Evolutionary conservation across 2,113 vertebrate species (phyloP).

Genomic region (Tupaia tana): DNA sequence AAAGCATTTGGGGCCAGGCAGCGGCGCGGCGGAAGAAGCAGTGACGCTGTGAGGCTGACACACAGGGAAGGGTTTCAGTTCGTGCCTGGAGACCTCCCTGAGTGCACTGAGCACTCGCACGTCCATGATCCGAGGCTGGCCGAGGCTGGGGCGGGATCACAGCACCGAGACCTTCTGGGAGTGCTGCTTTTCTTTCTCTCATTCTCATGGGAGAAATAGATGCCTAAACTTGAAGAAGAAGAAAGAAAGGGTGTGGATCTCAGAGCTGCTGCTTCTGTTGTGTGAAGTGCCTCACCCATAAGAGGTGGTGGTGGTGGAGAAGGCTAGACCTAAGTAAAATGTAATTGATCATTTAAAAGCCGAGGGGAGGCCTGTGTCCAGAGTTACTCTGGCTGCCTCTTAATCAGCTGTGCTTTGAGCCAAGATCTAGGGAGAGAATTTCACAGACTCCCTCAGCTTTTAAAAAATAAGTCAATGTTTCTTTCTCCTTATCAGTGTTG

Average conservation of each 20-base stretch:
- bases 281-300: neutral
- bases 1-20: too few relatives aligned
- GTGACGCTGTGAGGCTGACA: too few relatives aligned
- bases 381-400: neutral
- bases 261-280: neutral
- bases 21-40: too few relatives aligned
- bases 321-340: neutral
- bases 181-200: too few relatives aligned
- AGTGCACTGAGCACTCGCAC: too few relatives aligned
- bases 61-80: too few relatives aligned
- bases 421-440: neutral
- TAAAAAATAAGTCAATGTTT: slow-evolving; percentile 27
- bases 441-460: neutral
- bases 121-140: too few relatives aligned
- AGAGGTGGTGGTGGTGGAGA: neutral
- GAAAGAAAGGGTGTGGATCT: neutral
- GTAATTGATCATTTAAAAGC: slow-evolving; percentile 44
- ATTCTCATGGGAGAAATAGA: too few relatives aligned
- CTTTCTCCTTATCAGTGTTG: slow-evolving; percentile 58
- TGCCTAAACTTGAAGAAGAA: too few relatives aligned
- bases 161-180: too few relatives aligned
- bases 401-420: neutral
- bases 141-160: too few relatives aligned
- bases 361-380: neutral
- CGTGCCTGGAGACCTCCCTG: too few relatives aligned